Conservation (phyloP, 2,888 invertebrate species). For the Sthenelais limicola region DNA sequence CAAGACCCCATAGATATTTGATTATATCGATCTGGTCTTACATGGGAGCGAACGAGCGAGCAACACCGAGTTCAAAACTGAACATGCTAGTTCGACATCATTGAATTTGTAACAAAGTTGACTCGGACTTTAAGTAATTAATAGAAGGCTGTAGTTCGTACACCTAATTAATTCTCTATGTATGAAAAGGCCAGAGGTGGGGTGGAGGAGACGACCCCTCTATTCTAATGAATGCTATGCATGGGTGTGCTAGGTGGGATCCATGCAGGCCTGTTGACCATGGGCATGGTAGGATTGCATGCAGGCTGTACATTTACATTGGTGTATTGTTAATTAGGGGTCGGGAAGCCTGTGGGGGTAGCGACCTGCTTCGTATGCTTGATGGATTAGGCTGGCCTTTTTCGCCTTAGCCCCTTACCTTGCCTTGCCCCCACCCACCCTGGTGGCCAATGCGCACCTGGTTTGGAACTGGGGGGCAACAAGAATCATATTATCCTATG, state of each 20-base stretch:
- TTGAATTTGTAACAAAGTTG: no score
- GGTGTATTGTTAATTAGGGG: conserved; percentile 21
- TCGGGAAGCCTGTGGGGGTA: background rate
- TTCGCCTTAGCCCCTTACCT: background rate
- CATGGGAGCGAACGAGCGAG: no score
- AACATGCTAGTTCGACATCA: no score
- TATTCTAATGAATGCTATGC: no score
- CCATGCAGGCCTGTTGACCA: background rate
- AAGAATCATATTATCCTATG: background rate
- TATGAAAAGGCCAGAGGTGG: no score
- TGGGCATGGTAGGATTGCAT: conserved; percentile 29
- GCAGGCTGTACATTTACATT: background rate
- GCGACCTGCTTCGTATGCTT: background rate
- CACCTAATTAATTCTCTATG: no score
- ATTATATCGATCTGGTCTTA: no score
- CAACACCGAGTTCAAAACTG: no score
- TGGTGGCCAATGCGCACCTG: conserved; percentile 1
- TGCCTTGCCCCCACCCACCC: background rate
- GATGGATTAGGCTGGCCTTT: background rate
- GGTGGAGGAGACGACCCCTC: no score
- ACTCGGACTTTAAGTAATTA: no score
- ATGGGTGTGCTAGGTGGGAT: background rate
- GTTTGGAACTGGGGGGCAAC: conserved; percentile 4
- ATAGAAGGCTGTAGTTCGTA: no score
- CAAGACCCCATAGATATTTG: no score